Evolutionary conservation across 1,140 invertebrate genomes (phyloP).

Genomic region (Drosophila bocqueti): DNA sequence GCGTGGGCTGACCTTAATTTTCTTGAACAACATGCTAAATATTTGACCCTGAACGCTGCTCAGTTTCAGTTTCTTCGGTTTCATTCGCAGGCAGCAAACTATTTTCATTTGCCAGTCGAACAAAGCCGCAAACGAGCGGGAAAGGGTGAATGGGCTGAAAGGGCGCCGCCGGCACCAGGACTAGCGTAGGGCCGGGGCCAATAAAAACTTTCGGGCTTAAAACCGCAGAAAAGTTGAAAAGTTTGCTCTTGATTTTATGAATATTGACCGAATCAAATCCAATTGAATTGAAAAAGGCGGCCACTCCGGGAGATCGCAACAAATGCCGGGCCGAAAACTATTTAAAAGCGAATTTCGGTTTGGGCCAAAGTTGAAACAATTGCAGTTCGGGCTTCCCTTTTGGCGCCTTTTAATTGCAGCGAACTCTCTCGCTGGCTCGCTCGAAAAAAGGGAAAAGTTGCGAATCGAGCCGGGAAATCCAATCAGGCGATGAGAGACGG

Average conservation of each 20-base stretch:
- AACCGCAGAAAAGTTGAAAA: constrained; percentile 78
- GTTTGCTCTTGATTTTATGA: constrained; percentile 67
- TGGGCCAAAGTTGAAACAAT: constrained; percentile 41
- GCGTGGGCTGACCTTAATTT: constrained; percentile 50
- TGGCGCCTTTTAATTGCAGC: constrained; percentile 60
- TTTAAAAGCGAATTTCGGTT: constrained; percentile 74
- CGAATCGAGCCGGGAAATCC: constrained; percentile 39
- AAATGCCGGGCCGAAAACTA: constrained; percentile 53
- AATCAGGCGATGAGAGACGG: constrained; percentile 58
- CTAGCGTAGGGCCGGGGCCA: constrained; percentile 26
- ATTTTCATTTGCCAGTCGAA: constrained; percentile 78
- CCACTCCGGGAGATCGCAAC: constrained; percentile 44
- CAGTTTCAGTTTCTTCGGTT: constrained; percentile 20
- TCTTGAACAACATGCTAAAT: constrained; percentile 47
- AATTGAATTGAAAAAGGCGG: constrained; percentile 66
- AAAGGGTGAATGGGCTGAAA: constrained; percentile 2
- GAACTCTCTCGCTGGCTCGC: constrained; percentile 16
- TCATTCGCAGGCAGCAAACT: constrained; percentile 58
- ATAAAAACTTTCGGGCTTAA: constrained; percentile 73
- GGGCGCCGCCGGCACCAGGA: background rate
- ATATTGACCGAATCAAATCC: constrained; percentile 79
- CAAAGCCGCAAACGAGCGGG: constrained; percentile 66
- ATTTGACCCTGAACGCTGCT: constrained; percentile 53
- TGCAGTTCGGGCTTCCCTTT: constrained; percentile 43
- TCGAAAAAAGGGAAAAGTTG: constrained; percentile 14